Conservation (phyloP, 2,113 vertebrate species). For the Cinclus cinclus region DNA sequence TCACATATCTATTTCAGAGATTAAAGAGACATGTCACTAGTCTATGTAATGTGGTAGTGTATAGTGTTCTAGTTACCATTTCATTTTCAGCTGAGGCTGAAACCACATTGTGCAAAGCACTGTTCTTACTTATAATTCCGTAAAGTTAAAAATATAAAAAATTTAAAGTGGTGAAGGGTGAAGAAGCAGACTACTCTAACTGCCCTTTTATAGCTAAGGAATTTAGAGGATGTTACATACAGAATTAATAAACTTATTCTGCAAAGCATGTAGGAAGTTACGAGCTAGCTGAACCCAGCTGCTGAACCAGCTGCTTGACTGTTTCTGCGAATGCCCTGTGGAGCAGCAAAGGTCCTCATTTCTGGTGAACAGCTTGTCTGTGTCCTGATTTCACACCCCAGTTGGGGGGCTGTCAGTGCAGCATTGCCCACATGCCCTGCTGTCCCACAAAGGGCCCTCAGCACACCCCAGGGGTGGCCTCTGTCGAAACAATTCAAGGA, state of each 20-base stretch:
- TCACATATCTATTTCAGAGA: neutral
- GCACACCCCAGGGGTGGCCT: neutral
- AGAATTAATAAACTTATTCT: neutral
- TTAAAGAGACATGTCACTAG: neutral
- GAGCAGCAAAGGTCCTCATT: neutral
- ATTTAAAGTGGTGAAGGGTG: neutral
- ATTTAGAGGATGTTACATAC: neutral
- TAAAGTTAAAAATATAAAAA: neutral
- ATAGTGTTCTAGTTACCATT: neutral
- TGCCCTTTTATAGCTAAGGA: neutral
- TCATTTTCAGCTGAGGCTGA: neutral
- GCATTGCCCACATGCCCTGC: neutral
- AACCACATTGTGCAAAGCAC: neutral
- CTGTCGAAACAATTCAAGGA: neutral
- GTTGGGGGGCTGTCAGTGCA: neutral
- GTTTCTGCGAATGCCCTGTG: neutral
- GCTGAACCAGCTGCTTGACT: neutral
- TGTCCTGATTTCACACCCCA: neutral
- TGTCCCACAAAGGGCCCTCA: neutral
- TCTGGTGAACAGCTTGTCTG: neutral
- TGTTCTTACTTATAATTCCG: neutral
- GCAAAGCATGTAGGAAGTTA: neutral
- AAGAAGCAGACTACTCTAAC: neutral
- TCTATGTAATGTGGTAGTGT: neutral
- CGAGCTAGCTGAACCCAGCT: neutral